Evolutionary conservation across 2,888 invertebrate species (phyloP), one percentile per base, ranked within the genome.

Genomic region (Cynaeus angustus): DNA sequence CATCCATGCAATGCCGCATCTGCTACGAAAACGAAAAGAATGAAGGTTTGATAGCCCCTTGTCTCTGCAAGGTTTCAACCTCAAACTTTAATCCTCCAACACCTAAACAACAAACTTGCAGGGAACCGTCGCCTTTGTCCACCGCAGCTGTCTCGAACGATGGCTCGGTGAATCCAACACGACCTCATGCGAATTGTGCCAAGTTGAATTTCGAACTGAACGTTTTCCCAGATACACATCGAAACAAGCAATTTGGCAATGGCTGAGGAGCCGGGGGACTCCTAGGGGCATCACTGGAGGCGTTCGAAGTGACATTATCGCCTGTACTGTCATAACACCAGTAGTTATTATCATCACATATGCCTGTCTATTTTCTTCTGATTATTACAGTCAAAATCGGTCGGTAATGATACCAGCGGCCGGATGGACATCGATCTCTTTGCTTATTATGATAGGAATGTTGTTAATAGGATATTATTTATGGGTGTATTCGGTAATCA

Each of bases 81-180:
- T 2, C 7, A 7, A 37, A 6, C 1, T 12, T 12, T 7, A 7
- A 33, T 6, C 33, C 9, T 7, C 1, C 33, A 7, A 2, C 33
- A 2, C 7, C 33, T 33, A 33, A 41, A 41, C 12, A 2, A 1
- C 41, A 2, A 41, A 1, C 2, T 41, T 41, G 10, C 41, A 41
- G 88, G 94, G 93, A 0, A 91, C 92, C 1, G 90, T 93, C 74
- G 93, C 92, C 0, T 87, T 91, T 62, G 90, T 93, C 8, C 93
- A 93, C 82, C 88, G 91, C 1, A 88, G 89, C 67, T 94, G 94
- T 80, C 84, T 94, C 75, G 93, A 94, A 83, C 88, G 88, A 58
- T 94, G 94, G 94, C 85, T 94, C 38, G 91, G 92, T 1, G 91
- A 92, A 80, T 91, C 91, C 0, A 91, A 92, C 28, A 89, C 89